Percentiles rank a stretch among this genome's conserved stretches.
Conservation (phyloP, 2,113 vertebrate genomes). For the Triplophysa dalaica region DNA sequence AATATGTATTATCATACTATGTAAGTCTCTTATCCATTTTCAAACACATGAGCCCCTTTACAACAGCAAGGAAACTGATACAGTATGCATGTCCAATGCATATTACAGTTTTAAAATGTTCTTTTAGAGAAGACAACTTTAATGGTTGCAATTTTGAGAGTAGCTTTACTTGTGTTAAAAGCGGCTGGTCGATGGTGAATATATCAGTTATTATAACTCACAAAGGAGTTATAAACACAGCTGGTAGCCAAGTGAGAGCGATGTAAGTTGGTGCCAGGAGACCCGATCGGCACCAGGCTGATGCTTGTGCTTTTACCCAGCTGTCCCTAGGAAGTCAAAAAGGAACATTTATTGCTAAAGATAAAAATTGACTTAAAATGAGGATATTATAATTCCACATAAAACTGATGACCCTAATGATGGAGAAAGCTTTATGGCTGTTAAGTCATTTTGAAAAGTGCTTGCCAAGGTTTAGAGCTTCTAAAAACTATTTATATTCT, state of each 20-base stretch:
- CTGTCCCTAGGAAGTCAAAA: neutral
- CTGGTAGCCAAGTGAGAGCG: neutral
- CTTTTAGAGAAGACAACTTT: neutral
- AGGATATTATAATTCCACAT: conserved; percentile 26
- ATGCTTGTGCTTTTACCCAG: neutral
- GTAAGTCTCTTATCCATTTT: too few species aligned
- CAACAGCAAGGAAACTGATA: neutral
- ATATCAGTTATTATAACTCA: conserved; percentile 8
- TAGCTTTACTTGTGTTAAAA: neutral
- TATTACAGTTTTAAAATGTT: neutral
- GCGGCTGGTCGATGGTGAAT: conserved; percentile 5
- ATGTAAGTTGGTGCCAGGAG: neutral
- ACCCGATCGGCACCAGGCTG: neutral
- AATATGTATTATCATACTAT: neutral
- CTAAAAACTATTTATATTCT: too few species aligned
- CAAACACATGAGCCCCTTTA: neutral
- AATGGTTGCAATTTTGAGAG: conserved; percentile 2
- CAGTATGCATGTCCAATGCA: neutral
- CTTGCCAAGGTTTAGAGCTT: neutral
- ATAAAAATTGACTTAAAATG: neutral
- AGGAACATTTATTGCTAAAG: conserved; percentile 8
- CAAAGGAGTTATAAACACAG: conserved; percentile 11
- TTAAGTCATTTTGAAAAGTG: neutral
- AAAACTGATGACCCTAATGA: conserved; percentile 16
- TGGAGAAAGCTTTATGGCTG: conserved; percentile 19